Conservation (phyloP, 2,888 invertebrate species). For the Sminthurinus aureus region DNA sequence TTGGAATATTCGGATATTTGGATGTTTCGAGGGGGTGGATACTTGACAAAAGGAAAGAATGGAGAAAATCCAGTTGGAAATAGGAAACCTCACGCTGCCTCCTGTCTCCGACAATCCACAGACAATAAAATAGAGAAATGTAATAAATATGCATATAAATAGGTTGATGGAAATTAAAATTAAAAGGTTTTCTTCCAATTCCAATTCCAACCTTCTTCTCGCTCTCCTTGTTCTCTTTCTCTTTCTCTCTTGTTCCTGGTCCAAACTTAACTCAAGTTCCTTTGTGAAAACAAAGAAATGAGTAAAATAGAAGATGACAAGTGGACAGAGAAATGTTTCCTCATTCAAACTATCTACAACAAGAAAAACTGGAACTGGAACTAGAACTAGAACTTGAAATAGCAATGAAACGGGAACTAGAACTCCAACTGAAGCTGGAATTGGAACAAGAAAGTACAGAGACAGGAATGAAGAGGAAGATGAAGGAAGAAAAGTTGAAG, state of each 20-base stretch:
- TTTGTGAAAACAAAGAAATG: too few relatives aligned
- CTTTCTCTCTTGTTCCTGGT: neutral
- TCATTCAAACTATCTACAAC: neutral
- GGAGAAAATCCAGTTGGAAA: neutral
- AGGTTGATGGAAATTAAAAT: too few relatives aligned
- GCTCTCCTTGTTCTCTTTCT: neutral
- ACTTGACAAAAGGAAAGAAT: neutral
- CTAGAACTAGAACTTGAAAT: too few relatives aligned
- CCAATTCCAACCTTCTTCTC: neutral
- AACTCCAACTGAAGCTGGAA: too few relatives aligned
- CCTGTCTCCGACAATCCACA: neutral
- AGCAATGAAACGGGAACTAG: too few relatives aligned
- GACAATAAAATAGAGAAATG: too few relatives aligned
- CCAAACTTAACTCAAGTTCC: neutral
- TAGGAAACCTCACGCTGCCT: neutral
- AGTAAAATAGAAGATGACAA: too few relatives aligned
- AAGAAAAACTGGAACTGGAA: too few relatives aligned
- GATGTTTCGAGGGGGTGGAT: neutral
- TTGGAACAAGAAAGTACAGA: neutral
- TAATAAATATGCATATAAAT: too few relatives aligned
- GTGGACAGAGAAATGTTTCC: neutral
- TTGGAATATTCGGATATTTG: too few relatives aligned
- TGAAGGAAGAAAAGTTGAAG: slow-evolving; percentile 8
- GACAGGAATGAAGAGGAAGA: neutral
- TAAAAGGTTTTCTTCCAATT: too few relatives aligned